Base-by-base conservation (phyloP, 2,888 invertebrate genomes). In the Acanthosepion pharaonis region DNA sequence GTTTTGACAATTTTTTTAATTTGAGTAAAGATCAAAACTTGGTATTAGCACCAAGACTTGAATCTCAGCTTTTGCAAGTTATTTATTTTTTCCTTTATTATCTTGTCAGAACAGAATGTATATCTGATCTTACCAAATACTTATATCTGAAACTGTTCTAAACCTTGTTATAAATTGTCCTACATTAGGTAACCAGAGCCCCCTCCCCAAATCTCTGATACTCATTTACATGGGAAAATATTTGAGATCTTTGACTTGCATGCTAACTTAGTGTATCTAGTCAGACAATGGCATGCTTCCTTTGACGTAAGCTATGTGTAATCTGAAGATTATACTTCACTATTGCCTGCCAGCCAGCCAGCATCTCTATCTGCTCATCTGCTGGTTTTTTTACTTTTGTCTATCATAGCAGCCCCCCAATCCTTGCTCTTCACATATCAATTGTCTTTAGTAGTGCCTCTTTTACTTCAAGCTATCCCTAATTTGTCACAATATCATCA, bases 181-280 rank as follows among this genome's bases (percentile, higher is more conserved):
- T 78, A 78, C 78, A 78, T 78, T 78, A 15, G 78, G 78, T 78
- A 78, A 78, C 78, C n/a, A 78, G 78, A 78, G n/a, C 33, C n/a
- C 8, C 11, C 78, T 8, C n/a, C 28, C 64, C 8, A 64, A 33
- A 4, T n/a, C 78, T n/a, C n/a, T n/a, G 9, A n/a, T n/a, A 78
- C 78, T 78, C 78, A 78, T 78, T 78, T 78, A 33, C n/a, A 78
- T 78, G 78, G n/a, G 78, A 78, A 78, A 78, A 93, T 93, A 93
- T 93, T 93, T 93, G n/a, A 93, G 93, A 49, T 93, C 93, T 53
- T 53, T 93, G 93, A 53, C 49, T 93, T 51, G 53, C n/a, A n/a
- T 49, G 93, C n/a, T 93, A 93, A 53, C 93, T 93, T 93, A 23
- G 92, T 93, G 53, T 93, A 93, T 93, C 53, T 78, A 78, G 78